Evolutionary conservation across 2,113 vertebrate genomes (phyloP).

Genomic region (Halcyon malimbica): DNA sequence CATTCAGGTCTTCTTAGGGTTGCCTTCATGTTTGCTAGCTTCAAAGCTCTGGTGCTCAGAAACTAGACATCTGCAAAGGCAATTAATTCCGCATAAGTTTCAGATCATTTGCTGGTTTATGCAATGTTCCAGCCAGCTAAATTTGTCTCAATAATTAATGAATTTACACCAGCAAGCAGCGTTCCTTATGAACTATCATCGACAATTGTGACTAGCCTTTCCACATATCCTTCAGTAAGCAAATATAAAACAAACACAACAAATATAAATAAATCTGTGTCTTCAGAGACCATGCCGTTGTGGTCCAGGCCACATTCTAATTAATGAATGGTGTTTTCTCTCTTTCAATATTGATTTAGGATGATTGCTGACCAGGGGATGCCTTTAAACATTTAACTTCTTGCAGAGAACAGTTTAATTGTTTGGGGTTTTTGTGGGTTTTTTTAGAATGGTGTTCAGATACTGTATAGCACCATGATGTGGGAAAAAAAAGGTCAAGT

Average conservation of each 20-base stretch:
- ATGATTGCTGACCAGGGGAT: conserved; percentile 22
- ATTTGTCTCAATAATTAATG: conserved; percentile 45
- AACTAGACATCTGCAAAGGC: background rate
- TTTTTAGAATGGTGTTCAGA: background rate
- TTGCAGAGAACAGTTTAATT: background rate
- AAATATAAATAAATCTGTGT: background rate
- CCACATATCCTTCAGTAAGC: conserved; percentile 5
- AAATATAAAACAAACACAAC: background rate
- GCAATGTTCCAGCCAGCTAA: conserved; percentile 22
- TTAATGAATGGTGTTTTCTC: conserved; percentile 31
- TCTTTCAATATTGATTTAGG: conserved; percentile 43
- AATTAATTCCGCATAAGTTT: conserved; percentile 33
- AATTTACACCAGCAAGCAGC: conserved; percentile 29
- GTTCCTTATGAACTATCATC: background rate
- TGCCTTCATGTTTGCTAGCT: background rate
- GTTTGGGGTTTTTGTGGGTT: fast-evolving
- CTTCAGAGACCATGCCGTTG: background rate
- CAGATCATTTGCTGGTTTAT: conserved; percentile 32
- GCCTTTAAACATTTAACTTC: conserved; percentile 3
- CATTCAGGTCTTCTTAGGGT: background rate
- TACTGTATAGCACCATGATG: background rate
- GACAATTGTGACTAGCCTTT: background rate
- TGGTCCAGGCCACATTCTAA: background rate
- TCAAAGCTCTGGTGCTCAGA: background rate
- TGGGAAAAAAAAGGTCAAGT: background rate